Conservation (phyloP, 2,888 invertebrate species). For the Cheilosia variabilis region DNA sequence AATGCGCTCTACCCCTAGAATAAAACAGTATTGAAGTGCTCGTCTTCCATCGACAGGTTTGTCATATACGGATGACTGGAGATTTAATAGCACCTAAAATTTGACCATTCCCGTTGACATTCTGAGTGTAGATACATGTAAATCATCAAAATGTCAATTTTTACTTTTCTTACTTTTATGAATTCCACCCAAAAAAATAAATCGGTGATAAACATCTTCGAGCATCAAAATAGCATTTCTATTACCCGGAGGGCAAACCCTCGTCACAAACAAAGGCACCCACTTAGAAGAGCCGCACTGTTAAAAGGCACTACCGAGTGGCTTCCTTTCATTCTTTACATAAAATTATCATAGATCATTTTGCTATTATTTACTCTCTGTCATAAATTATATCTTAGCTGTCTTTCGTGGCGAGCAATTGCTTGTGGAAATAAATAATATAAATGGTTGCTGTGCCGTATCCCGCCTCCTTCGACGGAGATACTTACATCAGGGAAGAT, state of each 20-base stretch:
- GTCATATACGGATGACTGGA: neutral
- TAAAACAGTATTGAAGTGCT: too few relatives aligned
- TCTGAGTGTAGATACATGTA: constrained; percentile 39
- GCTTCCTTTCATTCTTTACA: constrained; percentile 70
- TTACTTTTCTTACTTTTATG: neutral
- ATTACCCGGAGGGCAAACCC: constrained; percentile 48
- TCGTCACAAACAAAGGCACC: constrained; percentile 55
- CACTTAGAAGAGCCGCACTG: constrained; percentile 43
- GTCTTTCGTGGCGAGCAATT: constrained; percentile 63
- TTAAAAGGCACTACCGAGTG: constrained; percentile 58
- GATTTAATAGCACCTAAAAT: constrained; percentile 56
- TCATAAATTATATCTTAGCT: constrained; percentile 71
- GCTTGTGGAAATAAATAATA: constrained; percentile 71
- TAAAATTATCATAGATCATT: constrained; percentile 75
- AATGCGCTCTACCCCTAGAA: too few relatives aligned
- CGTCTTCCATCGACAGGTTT: neutral
- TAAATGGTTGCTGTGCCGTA: constrained; percentile 58
- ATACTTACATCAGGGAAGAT: constrained; percentile 48
- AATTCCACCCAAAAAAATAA: constrained; percentile 12
- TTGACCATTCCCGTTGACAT: constrained; percentile 18
- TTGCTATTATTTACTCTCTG: constrained; percentile 72
- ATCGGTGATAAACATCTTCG: constrained; percentile 62
- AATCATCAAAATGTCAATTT: constrained; percentile 53
- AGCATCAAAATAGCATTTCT: constrained; percentile 56
- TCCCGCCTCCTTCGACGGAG: constrained; percentile 17